phyloP scores from a whole-genome alignment of 2,888 invertebrate genomes.

The Ophioninae sp. region DNA sequence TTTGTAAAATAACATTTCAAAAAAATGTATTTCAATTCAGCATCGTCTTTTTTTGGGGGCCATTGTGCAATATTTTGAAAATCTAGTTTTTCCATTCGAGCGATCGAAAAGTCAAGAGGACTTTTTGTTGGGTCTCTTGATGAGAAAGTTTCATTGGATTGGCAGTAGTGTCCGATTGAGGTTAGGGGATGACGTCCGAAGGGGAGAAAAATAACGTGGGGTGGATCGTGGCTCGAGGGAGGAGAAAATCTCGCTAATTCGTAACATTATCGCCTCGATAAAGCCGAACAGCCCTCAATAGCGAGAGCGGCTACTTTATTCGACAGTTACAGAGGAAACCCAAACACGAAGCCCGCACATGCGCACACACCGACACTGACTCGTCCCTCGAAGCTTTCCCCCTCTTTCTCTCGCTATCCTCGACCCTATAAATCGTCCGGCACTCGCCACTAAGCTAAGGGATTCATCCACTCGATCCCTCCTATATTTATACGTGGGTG shows the following conservation, averaged over 20 bases:
- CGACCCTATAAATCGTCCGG: slow-evolving; percentile 61
- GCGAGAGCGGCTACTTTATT: slow-evolving; percentile 62
- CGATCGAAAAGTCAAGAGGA: too few species aligned
- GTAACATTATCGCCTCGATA: slow-evolving; percentile 79
- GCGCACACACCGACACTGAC: not conserved
- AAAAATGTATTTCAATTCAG: too few species aligned
- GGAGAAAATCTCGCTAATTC: slow-evolving; percentile 79
- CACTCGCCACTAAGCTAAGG: slow-evolving; percentile 72
- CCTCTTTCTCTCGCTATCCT: slow-evolving; percentile 36
- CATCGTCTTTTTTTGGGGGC: too few species aligned
- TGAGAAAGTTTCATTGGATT: slow-evolving; percentile 17
- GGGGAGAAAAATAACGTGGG: not conserved
- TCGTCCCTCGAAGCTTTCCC: slow-evolving; percentile 62
- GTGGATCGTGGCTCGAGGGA: slow-evolving; percentile 54
- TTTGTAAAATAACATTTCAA: too few species aligned
- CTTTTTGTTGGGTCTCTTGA: too few species aligned
- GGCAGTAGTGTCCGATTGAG: not conserved
- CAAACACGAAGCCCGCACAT: not conserved
- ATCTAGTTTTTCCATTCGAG: too few species aligned
- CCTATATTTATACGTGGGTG: slow-evolving; percentile 59
- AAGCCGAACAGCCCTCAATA: slow-evolving; percentile 75
- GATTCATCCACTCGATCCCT: slow-evolving; percentile 74
- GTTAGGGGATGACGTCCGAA: not conserved
- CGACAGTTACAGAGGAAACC: slow-evolving; percentile 42
- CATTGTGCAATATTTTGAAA: too few species aligned